These are phyloP conservation scores for Cheilosia urbana DNA, from an alignment of 2,888 invertebrate species.

Conservation along the genomic window DNA sequence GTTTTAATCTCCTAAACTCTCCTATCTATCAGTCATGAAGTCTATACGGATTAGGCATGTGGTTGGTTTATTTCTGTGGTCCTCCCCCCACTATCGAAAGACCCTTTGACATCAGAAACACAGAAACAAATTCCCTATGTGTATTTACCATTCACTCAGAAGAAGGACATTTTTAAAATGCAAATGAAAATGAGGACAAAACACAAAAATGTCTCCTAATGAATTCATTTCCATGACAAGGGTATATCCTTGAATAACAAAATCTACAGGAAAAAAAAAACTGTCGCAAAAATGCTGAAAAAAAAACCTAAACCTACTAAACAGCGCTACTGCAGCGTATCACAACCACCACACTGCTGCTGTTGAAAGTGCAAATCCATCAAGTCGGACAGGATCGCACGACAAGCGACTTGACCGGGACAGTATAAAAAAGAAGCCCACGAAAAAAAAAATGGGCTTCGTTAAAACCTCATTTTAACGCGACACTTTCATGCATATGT, in stretches of 20 bases:
- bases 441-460: conserved; percentile 60
- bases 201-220: conserved; percentile 65
- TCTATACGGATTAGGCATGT: conserved; percentile 61
- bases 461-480: conserved; percentile 75
- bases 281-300: conserved; percentile 13
- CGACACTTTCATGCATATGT: conserved; percentile 76
- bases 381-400: conserved; percentile 71
- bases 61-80: conserved; percentile 37
- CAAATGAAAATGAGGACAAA: conserved; percentile 64
- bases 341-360: conserved; percentile 56
- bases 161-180: conserved; percentile 21
- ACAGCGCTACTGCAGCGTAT: conserved; percentile 43
- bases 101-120: conserved; percentile 21
- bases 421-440: conserved; percentile 38
- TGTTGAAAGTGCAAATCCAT: conserved; percentile 69
- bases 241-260: conserved; percentile 72
- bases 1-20: conserved; percentile 50
- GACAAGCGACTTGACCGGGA: conserved; percentile 74
- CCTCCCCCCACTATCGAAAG: neutral
- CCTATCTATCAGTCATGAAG: conserved; percentile 68
- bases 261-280: conserved; percentile 24
- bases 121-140: conserved; percentile 12
- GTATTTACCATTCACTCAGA: conserved; percentile 28
- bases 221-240: conserved; percentile 74
- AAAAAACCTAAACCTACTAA: conserved; percentile 30